phyloP scores from a whole-genome alignment of 2,113 vertebrate species.

The Labeo catla region DNA sequence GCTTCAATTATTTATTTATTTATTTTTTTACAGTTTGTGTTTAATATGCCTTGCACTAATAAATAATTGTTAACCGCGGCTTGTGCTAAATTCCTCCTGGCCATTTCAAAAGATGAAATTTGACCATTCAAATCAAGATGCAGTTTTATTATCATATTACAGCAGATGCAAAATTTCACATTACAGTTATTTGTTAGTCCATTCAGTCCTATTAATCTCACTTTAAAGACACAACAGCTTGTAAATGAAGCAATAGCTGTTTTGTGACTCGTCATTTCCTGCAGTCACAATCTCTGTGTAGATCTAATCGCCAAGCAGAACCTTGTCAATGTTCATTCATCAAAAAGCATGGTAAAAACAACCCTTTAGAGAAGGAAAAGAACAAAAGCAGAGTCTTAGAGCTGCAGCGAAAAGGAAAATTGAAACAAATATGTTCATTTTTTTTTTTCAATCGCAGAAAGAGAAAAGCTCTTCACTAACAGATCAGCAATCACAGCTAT shows the following conservation, averaged over 20 bases:
- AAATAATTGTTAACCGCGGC: not conserved
- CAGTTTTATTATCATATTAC: not conserved
- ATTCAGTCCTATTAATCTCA: not conserved
- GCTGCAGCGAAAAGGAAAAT: constrained; percentile 1
- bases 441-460: not conserved
- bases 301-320: constrained; percentile 11
- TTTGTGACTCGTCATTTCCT: constrained; percentile 3
- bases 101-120: not conserved
- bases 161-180: not conserved
- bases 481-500: not conserved
- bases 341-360: constrained; percentile 48
- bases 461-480: constrained; percentile 5
- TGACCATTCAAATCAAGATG: not conserved
- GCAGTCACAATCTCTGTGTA: constrained; percentile 21
- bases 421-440: not conserved
- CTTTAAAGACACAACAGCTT: not conserved
- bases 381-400: not conserved
- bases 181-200: not conserved
- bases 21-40: not conserved
- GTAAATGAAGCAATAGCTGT: constrained; percentile 9
- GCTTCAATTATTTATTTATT: not conserved
- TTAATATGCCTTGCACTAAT: not conserved
- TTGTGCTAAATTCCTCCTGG: not conserved
- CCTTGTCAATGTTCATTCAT: constrained; percentile 37
- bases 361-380: constrained; percentile 42